Evolutionary conservation across 2,113 vertebrate species (phyloP).

Genomic region (Vireo altiloquus): DNA sequence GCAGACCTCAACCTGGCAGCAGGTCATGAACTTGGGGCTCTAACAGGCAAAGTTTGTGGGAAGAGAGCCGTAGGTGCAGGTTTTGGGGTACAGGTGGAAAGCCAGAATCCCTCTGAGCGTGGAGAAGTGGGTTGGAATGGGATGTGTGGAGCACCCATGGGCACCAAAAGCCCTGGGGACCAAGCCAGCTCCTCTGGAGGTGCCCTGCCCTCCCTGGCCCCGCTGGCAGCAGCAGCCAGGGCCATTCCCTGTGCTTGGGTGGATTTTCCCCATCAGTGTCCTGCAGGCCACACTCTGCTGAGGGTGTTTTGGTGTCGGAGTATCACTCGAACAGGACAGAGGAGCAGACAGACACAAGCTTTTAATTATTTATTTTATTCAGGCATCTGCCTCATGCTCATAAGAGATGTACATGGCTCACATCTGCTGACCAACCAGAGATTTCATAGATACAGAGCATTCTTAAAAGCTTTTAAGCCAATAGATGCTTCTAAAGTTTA

Average conservation of each 20-base stretch:
- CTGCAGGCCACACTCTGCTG: not conserved
- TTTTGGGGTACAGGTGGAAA: not conserved
- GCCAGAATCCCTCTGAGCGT: not conserved
- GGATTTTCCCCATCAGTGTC: not conserved
- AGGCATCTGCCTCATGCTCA: no score
- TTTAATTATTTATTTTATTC: no score
- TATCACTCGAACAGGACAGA: no score
- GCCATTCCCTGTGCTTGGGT: not conserved
- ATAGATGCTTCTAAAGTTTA: no score
- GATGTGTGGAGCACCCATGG: not conserved
- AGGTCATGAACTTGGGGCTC: not conserved
- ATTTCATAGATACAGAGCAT: no score
- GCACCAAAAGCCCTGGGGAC: not conserved
- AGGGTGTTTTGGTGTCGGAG: no score
- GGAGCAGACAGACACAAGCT: no score
- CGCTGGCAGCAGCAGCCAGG: not conserved
- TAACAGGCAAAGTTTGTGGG: not conserved
- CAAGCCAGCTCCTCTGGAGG: accelerated
- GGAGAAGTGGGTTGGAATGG: not conserved
- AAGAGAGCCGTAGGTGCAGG: not conserved
- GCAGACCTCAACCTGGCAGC: not conserved
- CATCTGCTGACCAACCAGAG: no score
- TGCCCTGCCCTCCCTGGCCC: not conserved
- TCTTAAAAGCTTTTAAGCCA: no score
- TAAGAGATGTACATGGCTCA: no score